phyloP scores from a whole-genome alignment of 2,888 invertebrate species.

The Dicycla oo region DNA sequence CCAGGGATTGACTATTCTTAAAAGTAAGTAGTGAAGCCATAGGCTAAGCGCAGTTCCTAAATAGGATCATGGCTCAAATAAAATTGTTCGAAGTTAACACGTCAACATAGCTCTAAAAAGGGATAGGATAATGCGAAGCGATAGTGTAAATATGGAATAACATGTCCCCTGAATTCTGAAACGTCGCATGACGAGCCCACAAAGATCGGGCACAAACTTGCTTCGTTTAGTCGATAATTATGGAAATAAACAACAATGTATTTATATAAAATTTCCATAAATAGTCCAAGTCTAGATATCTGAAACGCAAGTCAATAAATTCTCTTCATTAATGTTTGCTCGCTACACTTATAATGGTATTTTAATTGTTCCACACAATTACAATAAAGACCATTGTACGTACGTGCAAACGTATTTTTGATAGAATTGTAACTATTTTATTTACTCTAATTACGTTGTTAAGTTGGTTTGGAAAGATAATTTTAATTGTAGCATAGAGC shows the following conservation, averaged over 20 bases:
- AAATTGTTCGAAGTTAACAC: not conserved
- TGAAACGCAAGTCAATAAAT: slow-evolving; percentile 53
- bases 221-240: slow-evolving; percentile 2
- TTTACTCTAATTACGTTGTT: slow-evolving; percentile 43
- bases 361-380: slow-evolving; percentile 57
- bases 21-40: not conserved
- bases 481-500: not conserved
- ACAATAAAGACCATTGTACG: no score
- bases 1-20: not conserved
- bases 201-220: no score
- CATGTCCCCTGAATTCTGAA: not conserved
- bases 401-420: slow-evolving; percentile 41
- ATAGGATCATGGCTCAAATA: not conserved
- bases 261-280: slow-evolving; percentile 33
- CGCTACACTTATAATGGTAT: slow-evolving; percentile 28
- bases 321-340: slow-evolving; percentile 27
- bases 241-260: not conserved
- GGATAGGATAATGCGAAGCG: not conserved
- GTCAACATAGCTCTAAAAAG: not conserved
- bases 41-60: not conserved
- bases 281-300: slow-evolving; percentile 31
- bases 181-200: not conserved
- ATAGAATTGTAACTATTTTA: slow-evolving; percentile 43
- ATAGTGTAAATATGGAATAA: not conserved
- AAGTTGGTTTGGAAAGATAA: slow-evolving; percentile 6